Base-by-base conservation (phyloP, 2,888 invertebrate species). In the Cactoblastis cactorum region DNA sequence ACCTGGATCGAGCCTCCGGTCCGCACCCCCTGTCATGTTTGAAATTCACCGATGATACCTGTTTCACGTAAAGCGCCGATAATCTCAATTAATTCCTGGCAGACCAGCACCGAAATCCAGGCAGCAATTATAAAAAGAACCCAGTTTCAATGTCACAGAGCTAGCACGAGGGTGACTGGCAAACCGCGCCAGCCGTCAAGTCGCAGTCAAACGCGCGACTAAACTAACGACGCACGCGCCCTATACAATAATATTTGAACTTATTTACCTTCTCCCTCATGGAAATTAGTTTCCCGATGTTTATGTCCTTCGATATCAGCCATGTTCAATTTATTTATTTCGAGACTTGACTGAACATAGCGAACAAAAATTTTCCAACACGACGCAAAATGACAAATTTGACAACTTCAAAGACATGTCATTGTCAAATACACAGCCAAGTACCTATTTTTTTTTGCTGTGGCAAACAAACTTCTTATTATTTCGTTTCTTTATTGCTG, bases 121-220 rank as follows among this genome's bases (percentile, higher is more conserved):
- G 83, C 87, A 88, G 85, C 83, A 86, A 86, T 80, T 87, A 86
- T 84, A 87, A 88, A 87, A 88, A 88, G 86, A 87, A 84, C 84
- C 84, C 82, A 82, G 78, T 80, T 87, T 86, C 88, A 88, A 88
- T 88, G 88, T 88, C 88, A 87, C 83, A 80, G 80, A 77, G 68
- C 80, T 71, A 81, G 82, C 87, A 86, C 85, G 88, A 86, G 85
- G 86, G 80, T 74, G 70, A 65, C 65, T 72, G 68, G 69, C 69
- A 70, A 70, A 66, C 63, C 74, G 66, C 77, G 71, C 70, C 71
- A 69, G 71, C 71, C 76, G 77, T 63, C 71, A 67, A 58, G 62
- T 61, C 67, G 65, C 72, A 62, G 67, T 68, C 71, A 66, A 64
- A 69, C 72, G 75, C 80, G 73, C 73, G 70, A 71, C 63, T 43